Evolutionary conservation across 2,797 vertebrate species (phyloP).

Genomic region (Cirrhinus mrigala): DNA sequence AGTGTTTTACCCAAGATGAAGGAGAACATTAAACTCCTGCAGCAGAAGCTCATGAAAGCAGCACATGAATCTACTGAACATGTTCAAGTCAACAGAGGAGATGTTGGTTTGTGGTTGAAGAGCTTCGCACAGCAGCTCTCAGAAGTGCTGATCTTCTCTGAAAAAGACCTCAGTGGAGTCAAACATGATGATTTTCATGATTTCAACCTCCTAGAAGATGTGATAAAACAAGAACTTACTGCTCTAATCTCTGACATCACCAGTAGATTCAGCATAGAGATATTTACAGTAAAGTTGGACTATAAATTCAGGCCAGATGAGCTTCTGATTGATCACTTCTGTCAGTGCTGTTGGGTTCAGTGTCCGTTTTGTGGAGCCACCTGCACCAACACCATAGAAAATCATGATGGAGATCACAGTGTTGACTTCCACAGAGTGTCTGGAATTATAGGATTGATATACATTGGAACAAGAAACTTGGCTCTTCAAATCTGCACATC

Average conservation of each 20-base stretch:
- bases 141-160: too few relatives aligned
- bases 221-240: neutral
- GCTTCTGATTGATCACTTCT: neutral
- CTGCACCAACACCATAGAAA: too few relatives aligned
- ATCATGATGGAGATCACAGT: slow-evolving; percentile 47
- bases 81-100: neutral
- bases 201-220: neutral
- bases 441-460: slow-evolving; percentile 51
- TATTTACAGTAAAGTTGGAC: neutral
- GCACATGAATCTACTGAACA: neutral
- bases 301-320: neutral
- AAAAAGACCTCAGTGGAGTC: neutral
- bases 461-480: neutral
- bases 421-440: slow-evolving; percentile 52
- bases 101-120: neutral
- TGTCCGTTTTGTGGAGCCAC: too few relatives aligned
- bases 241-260: neutral
- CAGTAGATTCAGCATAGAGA: neutral
- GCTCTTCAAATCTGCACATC: slow-evolving; percentile 49
- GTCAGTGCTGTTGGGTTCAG: neutral
- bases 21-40: neutral
- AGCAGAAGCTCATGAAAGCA: neutral
- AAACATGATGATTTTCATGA: neutral
- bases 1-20: too few relatives aligned
- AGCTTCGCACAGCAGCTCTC: neutral